Base-by-base conservation (phyloP, 2,113 vertebrate species). In the Apodemus sylvaticus region DNA sequence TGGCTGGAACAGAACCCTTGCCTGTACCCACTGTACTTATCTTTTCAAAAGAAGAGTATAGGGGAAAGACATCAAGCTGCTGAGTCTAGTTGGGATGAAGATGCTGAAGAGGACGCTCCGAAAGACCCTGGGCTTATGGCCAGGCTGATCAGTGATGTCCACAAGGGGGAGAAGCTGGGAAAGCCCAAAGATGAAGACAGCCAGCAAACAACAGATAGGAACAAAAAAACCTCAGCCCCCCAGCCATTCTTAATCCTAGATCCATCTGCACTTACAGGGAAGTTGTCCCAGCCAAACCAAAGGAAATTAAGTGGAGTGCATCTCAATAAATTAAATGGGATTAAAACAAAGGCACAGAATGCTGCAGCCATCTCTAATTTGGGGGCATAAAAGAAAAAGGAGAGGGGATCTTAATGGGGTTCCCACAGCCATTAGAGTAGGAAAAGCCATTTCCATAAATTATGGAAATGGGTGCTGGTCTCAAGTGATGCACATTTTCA, bases 381-480 rank as follows among this genome's bases (percentile, higher is more conserved):
- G 86, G 83, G 78, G 74, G 29, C 19, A 91, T 39, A 86, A 88
- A 96, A 74, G 78, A 83, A 85, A 92, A 62, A 64, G 53, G 66
- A 91, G 89, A 76, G 31, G 89, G 70, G 36, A 11, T 95, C 87
- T 92, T 95, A 94, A 93, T 90, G 89, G 97, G 53, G 39, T 70
- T 87, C 96, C 48, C 34, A 58, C 48, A 45, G 94, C 89, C 89
- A 71, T 93, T 96, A 97, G 94, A 90, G 31, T 11, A 73, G 62
- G 48, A 11, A 94, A 91, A 96, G 86, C 94, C 70, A 96, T 97
- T 97, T 97, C 96, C 97, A 98, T 97, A 96, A 96, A 97, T 98
- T 98, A 97, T 96, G 96, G 96, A 97, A 97, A 96, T 96, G 45
- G 29, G 8, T 9, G 1, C 93, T 74, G 86, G 95, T 81, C 97